Percentiles rank a stretch among this genome's conserved stretches.
phyloP scores from a whole-genome alignment of 2,797 vertebrate species.

The Halcyon chelicuti region DNA sequence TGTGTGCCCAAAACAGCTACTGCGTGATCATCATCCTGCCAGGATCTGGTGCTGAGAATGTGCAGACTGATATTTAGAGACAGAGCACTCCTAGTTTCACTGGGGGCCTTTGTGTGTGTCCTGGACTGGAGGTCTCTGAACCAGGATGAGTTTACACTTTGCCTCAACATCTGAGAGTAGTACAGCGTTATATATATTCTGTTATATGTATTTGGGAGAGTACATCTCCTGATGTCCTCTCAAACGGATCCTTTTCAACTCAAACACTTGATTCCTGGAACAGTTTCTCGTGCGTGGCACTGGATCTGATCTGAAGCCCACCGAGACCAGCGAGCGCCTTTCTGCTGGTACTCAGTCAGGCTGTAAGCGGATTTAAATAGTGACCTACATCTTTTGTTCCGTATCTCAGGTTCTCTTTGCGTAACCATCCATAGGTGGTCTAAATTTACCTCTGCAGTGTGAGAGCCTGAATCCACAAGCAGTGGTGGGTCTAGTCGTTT shows the following conservation, averaged over 20 bases:
- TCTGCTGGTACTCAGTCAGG: not conserved
- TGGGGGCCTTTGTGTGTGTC: not conserved
- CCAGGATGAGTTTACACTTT: not conserved
- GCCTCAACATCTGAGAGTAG: not conserved
- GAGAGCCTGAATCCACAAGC: not conserved
- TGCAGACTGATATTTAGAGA: not conserved
- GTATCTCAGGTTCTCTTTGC: not conserved
- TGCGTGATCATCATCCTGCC: rapidly evolving
- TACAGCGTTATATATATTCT: rapidly evolving
- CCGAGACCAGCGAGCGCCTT: rapidly evolving
- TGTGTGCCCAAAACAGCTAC: not conserved
- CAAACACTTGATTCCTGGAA: not conserved
- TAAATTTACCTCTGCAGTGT: not conserved
- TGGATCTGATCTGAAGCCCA: not conserved
- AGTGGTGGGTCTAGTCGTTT: not conserved
- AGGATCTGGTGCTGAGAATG: not conserved
- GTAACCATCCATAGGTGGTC: not conserved
- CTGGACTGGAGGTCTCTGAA: not conserved
- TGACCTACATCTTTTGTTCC: constrained; percentile 1
- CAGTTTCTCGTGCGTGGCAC: not conserved
- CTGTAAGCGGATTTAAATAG: not conserved
- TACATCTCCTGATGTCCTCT: not conserved
- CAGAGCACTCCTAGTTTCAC: not conserved
- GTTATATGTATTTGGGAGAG: not conserved
- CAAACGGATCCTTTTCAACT: not conserved